Evolutionary conservation across 2,113 vertebrate species (phyloP).

Genomic region (Haemorhous mexicanus): DNA sequence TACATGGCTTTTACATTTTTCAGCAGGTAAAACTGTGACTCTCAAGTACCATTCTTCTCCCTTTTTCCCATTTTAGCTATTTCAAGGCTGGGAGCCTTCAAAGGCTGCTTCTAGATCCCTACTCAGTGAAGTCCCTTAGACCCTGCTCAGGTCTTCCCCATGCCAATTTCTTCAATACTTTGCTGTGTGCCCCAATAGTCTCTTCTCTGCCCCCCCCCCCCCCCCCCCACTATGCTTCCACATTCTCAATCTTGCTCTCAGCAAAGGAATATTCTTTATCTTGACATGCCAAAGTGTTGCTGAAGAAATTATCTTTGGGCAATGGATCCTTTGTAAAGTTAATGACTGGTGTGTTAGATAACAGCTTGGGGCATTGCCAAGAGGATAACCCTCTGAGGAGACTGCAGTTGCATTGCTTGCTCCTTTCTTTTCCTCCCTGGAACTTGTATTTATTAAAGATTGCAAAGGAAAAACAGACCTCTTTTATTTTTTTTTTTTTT

Average conservation of each 20-base stretch:
- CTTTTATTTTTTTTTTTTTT: background rate
- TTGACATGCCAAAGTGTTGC: constrained; percentile 66
- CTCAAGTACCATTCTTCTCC: background rate
- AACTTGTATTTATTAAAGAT: background rate
- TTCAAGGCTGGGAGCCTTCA: background rate
- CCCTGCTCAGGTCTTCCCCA: background rate
- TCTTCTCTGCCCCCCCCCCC: background rate
- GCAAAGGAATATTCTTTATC: constrained; percentile 58
- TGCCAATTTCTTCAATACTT: background rate
- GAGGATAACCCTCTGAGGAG: constrained; percentile 48
- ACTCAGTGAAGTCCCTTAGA: background rate
- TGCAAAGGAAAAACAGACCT: constrained; percentile 7
- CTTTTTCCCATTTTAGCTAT: background rate
- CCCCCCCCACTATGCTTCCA: background rate
- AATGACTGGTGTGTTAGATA: constrained; percentile 62
- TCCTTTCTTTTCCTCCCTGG: background rate
- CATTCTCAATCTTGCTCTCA: constrained; percentile 10
- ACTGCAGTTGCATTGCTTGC: background rate
- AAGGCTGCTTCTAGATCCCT: background rate
- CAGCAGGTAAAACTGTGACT: background rate
- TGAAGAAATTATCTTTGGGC: constrained; percentile 69
- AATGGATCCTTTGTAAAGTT: constrained; percentile 67
- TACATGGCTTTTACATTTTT: background rate
- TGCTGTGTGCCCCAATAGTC: background rate
- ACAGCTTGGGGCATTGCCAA: constrained; percentile 41